phyloP scores from a whole-genome alignment of 2,797 vertebrate species.

The Cyprinella venusta region DNA sequence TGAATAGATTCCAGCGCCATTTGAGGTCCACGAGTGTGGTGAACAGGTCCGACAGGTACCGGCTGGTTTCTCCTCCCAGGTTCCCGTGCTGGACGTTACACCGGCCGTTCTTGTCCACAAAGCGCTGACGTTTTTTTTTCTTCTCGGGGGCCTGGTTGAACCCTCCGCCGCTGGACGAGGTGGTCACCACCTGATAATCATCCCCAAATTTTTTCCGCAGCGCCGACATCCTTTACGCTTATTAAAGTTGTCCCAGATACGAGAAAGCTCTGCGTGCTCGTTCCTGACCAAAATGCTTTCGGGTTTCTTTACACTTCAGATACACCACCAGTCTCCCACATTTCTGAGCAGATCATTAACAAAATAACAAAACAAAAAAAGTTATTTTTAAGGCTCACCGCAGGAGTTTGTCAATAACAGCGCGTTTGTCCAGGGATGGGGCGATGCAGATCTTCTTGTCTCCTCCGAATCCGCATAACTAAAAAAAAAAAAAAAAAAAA shows the following conservation, averaged over 20 bases:
- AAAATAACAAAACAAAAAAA: slow-evolving; percentile 16
- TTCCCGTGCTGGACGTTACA: slow-evolving; percentile 99
- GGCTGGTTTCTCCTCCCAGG: slow-evolving; percentile 94
- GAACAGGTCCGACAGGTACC: slow-evolving; percentile 97
- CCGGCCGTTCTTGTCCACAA: slow-evolving; percentile 99
- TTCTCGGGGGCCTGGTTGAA: slow-evolving; percentile 88
- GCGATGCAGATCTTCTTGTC: slow-evolving; percentile 21
- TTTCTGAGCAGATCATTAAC: slow-evolving; percentile 31
- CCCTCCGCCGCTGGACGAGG: slow-evolving; percentile 92
- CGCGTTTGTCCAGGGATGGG: slow-evolving; percentile 35
- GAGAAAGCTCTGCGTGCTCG: slow-evolving; percentile 6
- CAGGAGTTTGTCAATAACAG: slow-evolving; percentile 39
- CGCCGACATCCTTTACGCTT: slow-evolving; percentile 89
- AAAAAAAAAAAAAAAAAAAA: background rate
- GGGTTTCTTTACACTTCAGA: slow-evolving; percentile 35
- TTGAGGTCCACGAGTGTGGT: slow-evolving; percentile 97
- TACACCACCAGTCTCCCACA: slow-evolving; percentile 33
- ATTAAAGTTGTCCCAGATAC: background rate
- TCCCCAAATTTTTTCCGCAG: slow-evolving; percentile 99
- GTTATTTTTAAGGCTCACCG: slow-evolving; percentile 30
- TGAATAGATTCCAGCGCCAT: slow-evolving; percentile 99
- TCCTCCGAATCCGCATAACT: slow-evolving; percentile 33
- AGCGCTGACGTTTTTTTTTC: slow-evolving; percentile 92
- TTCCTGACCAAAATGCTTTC: slow-evolving; percentile 19
- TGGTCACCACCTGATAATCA: slow-evolving; percentile 99